A percentile compares a stretch with the other conserved stretches of the same genome.
phyloP scores from a whole-genome alignment of 2,113 vertebrate species.

The Geococcyx californianus region DNA sequence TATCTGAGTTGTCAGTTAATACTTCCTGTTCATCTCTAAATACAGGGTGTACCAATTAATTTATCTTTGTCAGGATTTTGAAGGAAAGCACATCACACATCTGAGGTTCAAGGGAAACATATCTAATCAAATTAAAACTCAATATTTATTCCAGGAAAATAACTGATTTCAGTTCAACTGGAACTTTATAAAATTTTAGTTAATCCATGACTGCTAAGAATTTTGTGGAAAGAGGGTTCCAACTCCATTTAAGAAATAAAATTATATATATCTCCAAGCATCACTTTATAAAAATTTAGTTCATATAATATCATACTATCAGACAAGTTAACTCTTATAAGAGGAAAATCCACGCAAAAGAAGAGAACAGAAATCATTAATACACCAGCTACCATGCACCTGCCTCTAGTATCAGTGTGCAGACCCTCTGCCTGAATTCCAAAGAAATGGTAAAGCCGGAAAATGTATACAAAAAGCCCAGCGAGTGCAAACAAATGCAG shows the following conservation, averaged over 20 bases:
- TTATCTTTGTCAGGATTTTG: not conserved
- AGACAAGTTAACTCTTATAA: not conserved
- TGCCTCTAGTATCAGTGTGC: not conserved
- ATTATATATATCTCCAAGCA: not conserved
- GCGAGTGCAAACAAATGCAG: not conserved
- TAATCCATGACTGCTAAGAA: not conserved
- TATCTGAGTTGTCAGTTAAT: not conserved
- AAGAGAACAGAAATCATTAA: not conserved
- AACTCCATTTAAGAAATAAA: not conserved
- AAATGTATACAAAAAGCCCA: not conserved
- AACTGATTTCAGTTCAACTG: constrained; percentile 14
- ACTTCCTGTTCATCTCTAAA: not conserved
- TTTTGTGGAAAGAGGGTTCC: not conserved
- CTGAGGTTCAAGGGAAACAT: not conserved
- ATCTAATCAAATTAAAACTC: not conserved
- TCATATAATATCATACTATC: not conserved
- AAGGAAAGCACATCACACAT: not conserved
- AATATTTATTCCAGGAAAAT: constrained; percentile 23
- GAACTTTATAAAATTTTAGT: not conserved
- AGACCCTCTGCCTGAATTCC: not conserved
- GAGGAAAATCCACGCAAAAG: not conserved
- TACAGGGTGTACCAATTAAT: not conserved
- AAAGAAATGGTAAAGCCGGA: not conserved
- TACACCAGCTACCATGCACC: not conserved
- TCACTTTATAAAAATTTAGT: not conserved